These are phyloP conservation scores for Paramormyrops hopkinsi DNA, from an alignment of 2,797 vertebrate genomes.

Conservation along the genomic window DNA sequence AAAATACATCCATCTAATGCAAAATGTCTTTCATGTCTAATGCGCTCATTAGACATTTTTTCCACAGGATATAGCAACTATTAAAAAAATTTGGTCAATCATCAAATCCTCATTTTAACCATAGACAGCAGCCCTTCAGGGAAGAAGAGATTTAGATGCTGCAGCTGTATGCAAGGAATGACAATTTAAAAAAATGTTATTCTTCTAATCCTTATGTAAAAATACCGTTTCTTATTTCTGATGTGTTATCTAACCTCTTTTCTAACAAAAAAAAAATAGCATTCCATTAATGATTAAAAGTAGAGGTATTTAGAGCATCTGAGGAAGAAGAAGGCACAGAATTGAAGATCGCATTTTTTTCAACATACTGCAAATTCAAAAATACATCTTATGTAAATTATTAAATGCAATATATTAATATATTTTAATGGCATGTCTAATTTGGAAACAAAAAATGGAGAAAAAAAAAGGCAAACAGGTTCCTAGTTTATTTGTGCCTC, in stretches of 20 bases:
- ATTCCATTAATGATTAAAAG: neutral
- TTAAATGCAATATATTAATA: neutral
- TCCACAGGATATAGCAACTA: neutral
- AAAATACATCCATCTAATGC: neutral
- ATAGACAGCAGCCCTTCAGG: neutral
- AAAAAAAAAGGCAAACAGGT: neutral
- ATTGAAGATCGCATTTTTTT: neutral
- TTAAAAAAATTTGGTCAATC: neutral
- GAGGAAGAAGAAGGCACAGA: slow-evolving; percentile 7
- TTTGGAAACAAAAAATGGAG: neutral
- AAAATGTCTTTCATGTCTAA: neutral
- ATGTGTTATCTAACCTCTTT: neutral
- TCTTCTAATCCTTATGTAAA: slow-evolving; percentile 3
- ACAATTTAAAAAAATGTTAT: neutral
- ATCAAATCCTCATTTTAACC: neutral
- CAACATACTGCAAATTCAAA: neutral
- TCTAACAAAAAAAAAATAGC: neutral
- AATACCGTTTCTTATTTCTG: neutral
- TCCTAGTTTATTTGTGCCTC: neutral
- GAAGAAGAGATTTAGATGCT: neutral
- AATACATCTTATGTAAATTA: neutral
- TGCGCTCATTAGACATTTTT: neutral
- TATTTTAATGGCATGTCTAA: neutral
- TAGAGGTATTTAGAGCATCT: neutral
- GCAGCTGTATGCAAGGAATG: neutral